These are phyloP conservation scores for Albula goreensis DNA, from an alignment of 2,113 vertebrate species.

Conservation along the genomic window DNA sequence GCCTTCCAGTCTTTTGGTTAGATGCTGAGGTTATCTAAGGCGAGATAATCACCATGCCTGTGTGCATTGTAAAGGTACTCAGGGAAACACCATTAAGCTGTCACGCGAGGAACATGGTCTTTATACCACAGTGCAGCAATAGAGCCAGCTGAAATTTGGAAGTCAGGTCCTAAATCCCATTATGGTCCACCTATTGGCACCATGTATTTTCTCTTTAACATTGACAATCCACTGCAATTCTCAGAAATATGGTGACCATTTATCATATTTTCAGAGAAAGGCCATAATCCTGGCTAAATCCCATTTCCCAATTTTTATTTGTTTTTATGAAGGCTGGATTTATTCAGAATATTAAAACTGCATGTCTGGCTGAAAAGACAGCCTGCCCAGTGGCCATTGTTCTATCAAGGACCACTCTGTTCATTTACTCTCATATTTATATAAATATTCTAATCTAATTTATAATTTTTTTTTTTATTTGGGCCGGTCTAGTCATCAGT, in stretches of 20 bases:
- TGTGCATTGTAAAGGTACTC: not conserved
- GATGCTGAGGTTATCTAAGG: not conserved
- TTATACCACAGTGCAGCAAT: not conserved
- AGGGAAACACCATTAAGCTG: not conserved
- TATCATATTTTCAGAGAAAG: constrained; percentile 54
- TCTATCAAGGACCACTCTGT: not conserved
- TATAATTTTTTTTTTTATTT: not conserved
- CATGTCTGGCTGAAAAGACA: not conserved
- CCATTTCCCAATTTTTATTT: constrained; percentile 45
- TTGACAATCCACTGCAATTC: constrained; percentile 47
- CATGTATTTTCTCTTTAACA: constrained; percentile 31
- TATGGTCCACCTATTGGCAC: constrained; percentile 29
- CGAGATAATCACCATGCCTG: not conserved
- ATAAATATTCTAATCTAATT: not conserved
- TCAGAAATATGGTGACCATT: constrained; percentile 38
- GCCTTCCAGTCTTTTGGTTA: not conserved
- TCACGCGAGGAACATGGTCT: not conserved
- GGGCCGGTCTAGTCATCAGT: not conserved
- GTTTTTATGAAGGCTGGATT: constrained; percentile 37
- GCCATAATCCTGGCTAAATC: constrained; percentile 53
- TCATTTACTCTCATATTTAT: not conserved
- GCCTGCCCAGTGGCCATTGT: not conserved
- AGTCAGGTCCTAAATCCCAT: constrained; percentile 36
- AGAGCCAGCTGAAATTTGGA: not conserved
- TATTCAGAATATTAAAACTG: constrained; percentile 5